Evolutionary conservation across 2,113 vertebrate species (phyloP).

Genomic region (Benitochromis conjunctus): DNA sequence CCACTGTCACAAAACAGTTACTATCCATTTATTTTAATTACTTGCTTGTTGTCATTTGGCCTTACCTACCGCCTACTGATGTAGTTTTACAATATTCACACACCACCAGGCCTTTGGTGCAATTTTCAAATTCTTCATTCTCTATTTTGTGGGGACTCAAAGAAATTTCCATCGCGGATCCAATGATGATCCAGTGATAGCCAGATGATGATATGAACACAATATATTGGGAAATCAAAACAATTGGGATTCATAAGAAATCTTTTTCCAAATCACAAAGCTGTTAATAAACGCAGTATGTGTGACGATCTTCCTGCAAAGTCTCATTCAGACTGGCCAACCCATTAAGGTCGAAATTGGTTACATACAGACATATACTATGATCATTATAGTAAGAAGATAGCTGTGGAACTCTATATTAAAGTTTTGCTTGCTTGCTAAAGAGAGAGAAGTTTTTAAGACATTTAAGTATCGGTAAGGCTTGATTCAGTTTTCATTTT

Average conservation of each 20-base stretch:
- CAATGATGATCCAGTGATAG: background rate
- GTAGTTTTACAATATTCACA: background rate
- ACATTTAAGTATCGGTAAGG: background rate
- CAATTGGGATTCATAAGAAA: background rate
- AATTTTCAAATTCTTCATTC: background rate
- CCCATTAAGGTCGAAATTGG: background rate
- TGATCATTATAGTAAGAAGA: background rate
- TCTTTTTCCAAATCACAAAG: background rate
- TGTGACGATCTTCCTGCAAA: rapidly evolving
- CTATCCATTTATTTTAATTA: background rate
- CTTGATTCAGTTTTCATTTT: background rate
- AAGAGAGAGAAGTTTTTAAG: background rate
- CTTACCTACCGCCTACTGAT: background rate
- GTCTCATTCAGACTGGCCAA: background rate
- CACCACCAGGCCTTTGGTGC: background rate
- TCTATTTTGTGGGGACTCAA: background rate
- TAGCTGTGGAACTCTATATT: background rate
- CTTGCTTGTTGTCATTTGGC: background rate
- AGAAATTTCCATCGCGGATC: background rate
- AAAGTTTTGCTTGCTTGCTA: background rate
- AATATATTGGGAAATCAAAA: rapidly evolving
- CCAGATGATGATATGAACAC: background rate
- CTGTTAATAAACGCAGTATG: background rate
- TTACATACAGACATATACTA: background rate
- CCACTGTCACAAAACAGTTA: background rate